Percentiles rank a stretch among this genome's conserved stretches.
Evolutionary conservation across 2,888 invertebrate genomes (phyloP).

Genomic region (Ptychoptera contaminata): DNA sequence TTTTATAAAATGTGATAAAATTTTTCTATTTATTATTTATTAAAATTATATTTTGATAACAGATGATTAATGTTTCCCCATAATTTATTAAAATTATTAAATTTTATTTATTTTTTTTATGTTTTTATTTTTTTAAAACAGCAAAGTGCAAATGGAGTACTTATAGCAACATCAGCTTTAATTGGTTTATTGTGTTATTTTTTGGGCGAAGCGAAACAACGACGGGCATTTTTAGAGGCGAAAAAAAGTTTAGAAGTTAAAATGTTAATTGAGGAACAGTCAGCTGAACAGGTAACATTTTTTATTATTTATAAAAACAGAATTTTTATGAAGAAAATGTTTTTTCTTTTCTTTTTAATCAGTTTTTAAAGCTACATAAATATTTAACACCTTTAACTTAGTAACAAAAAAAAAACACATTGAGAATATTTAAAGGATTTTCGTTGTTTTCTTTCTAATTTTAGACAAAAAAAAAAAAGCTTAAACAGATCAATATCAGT

Average conservation of each 20-base stretch:
- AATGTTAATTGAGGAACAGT: constrained; percentile 84
- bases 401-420: no score
- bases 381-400: no score
- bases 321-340: background rate
- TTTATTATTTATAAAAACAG: background rate
- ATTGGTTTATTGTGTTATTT: constrained; percentile 60
- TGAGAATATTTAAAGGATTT: no score
- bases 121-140: constrained; percentile 26
- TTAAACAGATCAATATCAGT: no score
- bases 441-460: no score
- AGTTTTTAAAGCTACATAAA: no score
- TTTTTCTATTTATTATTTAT: no score
- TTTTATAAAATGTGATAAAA: no score
- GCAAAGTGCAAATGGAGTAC: constrained; percentile 54
- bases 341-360: background rate
- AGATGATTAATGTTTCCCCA: no score
- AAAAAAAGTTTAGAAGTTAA: constrained; percentile 83
- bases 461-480: no score
- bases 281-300: constrained; percentile 64
- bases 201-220: constrained; percentile 70
- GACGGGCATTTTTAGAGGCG: constrained; percentile 77
- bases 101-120: background rate
- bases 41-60: no score
- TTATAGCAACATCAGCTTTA: constrained; percentile 54
- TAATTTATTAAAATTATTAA: background rate